Base-by-base conservation (phyloP, 2,113 vertebrate genomes). In the Nycticryphes semicollaris region DNA sequence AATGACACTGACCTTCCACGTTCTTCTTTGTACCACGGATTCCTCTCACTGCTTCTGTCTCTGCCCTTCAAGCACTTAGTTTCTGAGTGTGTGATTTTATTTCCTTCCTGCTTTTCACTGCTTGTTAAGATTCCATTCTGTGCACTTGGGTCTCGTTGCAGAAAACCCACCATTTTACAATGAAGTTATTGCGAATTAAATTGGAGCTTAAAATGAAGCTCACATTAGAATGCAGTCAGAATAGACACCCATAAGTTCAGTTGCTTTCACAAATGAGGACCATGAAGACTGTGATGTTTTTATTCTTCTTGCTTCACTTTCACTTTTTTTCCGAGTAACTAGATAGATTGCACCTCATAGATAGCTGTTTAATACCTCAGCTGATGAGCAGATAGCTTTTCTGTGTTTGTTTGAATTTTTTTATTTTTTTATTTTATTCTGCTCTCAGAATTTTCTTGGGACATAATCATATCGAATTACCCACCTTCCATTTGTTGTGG, bases 401-500 rank as follows among this genome's bases (percentile, higher is more conserved):
- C 28, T 83, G 19, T 27, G 25, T 53, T 53, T 54, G 2, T 54
- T 51, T 51, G 24, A 84, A 62, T 14, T 85, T 77, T 7, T 35
- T 43, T 14, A 16, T 43, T 43, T 43, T 43, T 43, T 43, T 50
- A 56, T 57, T 25, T 43, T 43, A 39, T 64, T 75, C 48, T 33
- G 1, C 14, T 74, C 25, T 6, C 16, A 79, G 4, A 3, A 64
- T 70, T 85, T 93, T 72, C 25, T 67, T 27, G 16, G 12, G 39
- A 56, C 7, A 47, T 4, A 78, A 37, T 72, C 8, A 25, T 35
- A 31, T 9, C 0, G 0, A 50, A 59, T 23, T 79, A 9, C 14
- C 24, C 1, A 0, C 59, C 28, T 59, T 69, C 16, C 2, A 20
- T 66, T 70, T 67, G 16, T 45, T 54, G 14, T 53, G 31, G 0